Evolutionary conservation across 1,140 invertebrate species (phyloP).

Genomic region (Drosophila lacteicornis): DNA sequence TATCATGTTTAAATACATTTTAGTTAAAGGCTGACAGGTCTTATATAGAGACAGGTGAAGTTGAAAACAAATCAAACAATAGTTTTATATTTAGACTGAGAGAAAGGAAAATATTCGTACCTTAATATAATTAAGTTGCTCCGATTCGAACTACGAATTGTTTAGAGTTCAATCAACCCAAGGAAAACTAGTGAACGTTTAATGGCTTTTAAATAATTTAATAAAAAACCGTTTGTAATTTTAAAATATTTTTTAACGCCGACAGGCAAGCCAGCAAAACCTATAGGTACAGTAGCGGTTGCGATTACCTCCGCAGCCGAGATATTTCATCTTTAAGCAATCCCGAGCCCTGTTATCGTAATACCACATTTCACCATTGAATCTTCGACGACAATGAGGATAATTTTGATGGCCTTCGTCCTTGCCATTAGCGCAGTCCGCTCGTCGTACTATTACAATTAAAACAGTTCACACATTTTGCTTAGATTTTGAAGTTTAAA

Average conservation of each 20-base stretch:
- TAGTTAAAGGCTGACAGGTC: too few relatives aligned
- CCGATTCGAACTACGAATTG: neutral
- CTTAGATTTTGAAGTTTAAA: too few relatives aligned
- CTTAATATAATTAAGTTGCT: neutral
- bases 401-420: neutral
- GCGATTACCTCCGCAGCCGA: slow-evolving; percentile 15
- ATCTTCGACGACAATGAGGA: neutral
- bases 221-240: neutral
- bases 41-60: neutral
- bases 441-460: too few relatives aligned
- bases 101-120: neutral
- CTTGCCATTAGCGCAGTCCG: neutral
- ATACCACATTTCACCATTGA: slow-evolving; percentile 8
- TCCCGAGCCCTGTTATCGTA: neutral
- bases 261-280: neutral
- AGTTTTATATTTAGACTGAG: neutral
- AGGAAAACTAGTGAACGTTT: neutral
- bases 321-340: neutral
- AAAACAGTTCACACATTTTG: too few relatives aligned
- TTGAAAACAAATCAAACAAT: slow-evolving; percentile 1
- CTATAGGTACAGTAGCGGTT: slow-evolving; percentile 5
- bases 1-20: slow-evolving; percentile 18
- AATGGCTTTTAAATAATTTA: neutral
- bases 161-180: neutral
- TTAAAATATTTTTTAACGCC: neutral